These are phyloP conservation scores for Corticium candelabrum DNA, from an alignment of 37 sponge, comb jelly and placozoan genomes.

Conservation along the genomic window DNA sequence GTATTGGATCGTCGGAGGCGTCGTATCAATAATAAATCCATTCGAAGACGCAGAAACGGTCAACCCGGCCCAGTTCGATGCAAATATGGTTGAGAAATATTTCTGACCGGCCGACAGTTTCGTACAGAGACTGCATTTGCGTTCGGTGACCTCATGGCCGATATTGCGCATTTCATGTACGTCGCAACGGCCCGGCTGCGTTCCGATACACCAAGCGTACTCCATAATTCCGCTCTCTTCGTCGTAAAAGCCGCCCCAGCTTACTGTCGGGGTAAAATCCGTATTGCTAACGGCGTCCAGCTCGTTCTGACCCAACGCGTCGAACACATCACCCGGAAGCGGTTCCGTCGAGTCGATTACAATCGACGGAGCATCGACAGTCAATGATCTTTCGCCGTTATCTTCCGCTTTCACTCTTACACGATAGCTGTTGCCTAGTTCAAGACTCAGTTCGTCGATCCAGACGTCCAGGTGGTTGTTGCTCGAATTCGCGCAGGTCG, in stretches of 20 bases:
- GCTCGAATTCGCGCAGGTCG: neutral
- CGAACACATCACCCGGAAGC: neutral
- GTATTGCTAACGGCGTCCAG: neutral
- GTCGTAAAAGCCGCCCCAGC: constrained; percentile 1
- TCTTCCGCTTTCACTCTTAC: neutral
- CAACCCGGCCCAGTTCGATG: neutral
- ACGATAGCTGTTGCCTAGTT: neutral
- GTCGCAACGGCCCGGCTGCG: neutral
- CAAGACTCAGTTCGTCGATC: neutral
- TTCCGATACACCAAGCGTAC: constrained; percentile 6
- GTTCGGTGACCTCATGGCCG: neutral
- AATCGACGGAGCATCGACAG: neutral
- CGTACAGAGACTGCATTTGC: neutral
- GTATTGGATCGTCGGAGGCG: neutral
- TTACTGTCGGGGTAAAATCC: neutral
- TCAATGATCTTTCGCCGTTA: neutral
- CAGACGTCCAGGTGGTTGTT: neutral
- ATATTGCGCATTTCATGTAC: neutral
- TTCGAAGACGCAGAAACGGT: neutral
- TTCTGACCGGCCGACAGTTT: neutral
- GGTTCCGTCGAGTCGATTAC: neutral
- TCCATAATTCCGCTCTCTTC: neutral
- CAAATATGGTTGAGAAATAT: neutral
- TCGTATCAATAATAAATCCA: neutral
- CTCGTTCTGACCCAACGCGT: neutral